Evolutionary conservation across 2,113 vertebrate species (phyloP), one percentile per base, ranked within the genome.

Genomic region (Mustela lutreola): DNA sequence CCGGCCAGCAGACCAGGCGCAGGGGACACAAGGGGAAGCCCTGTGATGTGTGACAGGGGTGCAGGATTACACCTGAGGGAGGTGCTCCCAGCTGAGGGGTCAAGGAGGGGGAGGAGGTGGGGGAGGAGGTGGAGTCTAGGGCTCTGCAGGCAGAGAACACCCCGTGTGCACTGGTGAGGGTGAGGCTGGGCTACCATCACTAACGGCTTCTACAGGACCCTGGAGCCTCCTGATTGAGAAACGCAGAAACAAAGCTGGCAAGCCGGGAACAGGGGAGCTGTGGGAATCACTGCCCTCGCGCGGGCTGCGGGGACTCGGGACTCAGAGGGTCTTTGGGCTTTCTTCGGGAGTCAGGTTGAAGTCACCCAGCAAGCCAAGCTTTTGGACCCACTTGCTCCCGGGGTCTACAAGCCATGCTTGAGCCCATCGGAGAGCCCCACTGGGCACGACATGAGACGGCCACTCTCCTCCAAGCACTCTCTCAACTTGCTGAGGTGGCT

Each of bases 371-470:
- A 53, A 65, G 71, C 28, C 15, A 79, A 56, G n/a, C 39, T 86
- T 42, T 63, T 42, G 42, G 14, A n/a, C 31, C 42, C 53, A 16
- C 78, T 83, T 9, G 31, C 18, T 91, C 83, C 78, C 73, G 63
- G 39, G n/a, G 16, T 78, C 42, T 33, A 56, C 16, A 18, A 53
- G 87, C 36, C 6, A 24, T n/a, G 31, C 33, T 53, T 26, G 14
- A 75, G 36, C 39, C 6, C 22, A 21, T 70, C 56, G 31, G 48
- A 42, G 56, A 81, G 21, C 62, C 48, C 85, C 39, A 8, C 26
- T 31, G 36, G 31, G 11, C 0, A 0, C 24, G n/a, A 42, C 6
- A 2, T 1, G 16, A 8, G 24, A 5, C 5, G 19, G 15, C 9
- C 79, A 58, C 31, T 89, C 19, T 91, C 78, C 48, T 28, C 58